Evolutionary conservation across 2,113 vertebrate genomes (phyloP).

Genomic region (Polyodon spathula): DNA sequence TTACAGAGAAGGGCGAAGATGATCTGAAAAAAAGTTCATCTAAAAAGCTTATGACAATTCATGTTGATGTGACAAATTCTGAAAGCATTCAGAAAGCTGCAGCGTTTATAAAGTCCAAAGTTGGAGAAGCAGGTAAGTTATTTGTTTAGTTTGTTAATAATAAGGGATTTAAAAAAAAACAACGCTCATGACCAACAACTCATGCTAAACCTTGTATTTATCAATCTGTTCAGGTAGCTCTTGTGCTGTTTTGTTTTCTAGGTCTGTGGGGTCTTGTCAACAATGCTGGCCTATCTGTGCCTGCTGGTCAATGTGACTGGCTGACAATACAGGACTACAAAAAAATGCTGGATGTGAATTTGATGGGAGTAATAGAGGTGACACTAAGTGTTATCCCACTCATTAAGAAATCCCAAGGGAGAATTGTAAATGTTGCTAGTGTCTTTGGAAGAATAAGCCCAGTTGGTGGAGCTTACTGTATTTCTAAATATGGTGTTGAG

Average conservation of each 20-base stretch:
- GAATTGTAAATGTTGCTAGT: constrained; percentile 66
- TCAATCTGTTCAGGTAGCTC: background rate
- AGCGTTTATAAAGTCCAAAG: constrained; percentile 49
- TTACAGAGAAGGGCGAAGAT: constrained; percentile 51
- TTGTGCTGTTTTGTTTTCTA: constrained; percentile 23
- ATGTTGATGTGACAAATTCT: constrained; percentile 61
- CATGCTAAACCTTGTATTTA: background rate
- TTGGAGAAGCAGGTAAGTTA: constrained; percentile 60
- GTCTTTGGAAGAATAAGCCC: constrained; percentile 49
- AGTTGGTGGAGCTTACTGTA: constrained; percentile 55
- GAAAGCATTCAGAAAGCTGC: constrained; percentile 50
- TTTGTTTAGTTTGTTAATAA: background rate
- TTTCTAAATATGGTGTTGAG: constrained; percentile 67
- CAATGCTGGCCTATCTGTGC: constrained; percentile 55
- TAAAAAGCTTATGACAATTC: constrained; percentile 47
- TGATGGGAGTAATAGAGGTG: constrained; percentile 56
- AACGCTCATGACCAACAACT: too few species aligned
- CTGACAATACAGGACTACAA: constrained; percentile 53
- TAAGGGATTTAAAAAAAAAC: too few species aligned
- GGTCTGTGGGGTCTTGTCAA: constrained; percentile 77
- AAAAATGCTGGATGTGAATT: constrained; percentile 58
- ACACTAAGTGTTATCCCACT: constrained; percentile 64
- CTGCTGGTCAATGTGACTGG: constrained; percentile 55
- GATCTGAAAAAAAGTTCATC: constrained; percentile 47
- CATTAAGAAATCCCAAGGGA: constrained; percentile 52